These are phyloP conservation scores for Mola mola DNA, from an alignment of 2,113 vertebrate genomes.

Conservation along the genomic window DNA sequence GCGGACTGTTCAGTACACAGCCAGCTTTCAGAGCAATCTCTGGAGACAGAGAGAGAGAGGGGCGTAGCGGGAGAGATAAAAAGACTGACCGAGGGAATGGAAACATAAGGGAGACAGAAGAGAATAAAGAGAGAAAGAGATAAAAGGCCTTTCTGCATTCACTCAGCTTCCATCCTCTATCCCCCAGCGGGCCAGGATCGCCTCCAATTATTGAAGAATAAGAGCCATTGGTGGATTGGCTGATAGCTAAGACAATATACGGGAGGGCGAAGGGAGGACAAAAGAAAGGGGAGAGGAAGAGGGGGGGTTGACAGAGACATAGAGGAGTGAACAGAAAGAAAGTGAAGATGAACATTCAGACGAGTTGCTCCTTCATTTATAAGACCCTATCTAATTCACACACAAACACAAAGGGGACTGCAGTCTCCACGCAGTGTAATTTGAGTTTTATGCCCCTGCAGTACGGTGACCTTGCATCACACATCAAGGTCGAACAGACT, in stretches of 20 bases:
- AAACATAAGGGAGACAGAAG: background rate
- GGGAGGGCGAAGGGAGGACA: conserved; percentile 44
- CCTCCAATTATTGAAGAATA: conserved; percentile 67
- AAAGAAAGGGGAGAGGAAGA: conserved; percentile 19
- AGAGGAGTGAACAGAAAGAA: conserved; percentile 18
- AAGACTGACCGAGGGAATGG: background rate
- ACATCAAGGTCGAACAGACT: conserved; percentile 56
- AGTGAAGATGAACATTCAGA: conserved; percentile 21
- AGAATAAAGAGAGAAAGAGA: no score
- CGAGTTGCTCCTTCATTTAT: conserved; percentile 22
- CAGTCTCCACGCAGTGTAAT: conserved; percentile 14
- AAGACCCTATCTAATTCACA: conserved; percentile 27
- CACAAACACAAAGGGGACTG: conserved; percentile 28
- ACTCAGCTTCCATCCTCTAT: conserved; percentile 45
- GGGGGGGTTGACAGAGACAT: conserved; percentile 11
- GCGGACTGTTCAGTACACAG: background rate
- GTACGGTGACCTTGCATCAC: conserved; percentile 41
- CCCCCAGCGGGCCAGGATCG: conserved; percentile 48
- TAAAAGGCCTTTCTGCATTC: conserved; percentile 69
- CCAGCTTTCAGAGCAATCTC: background rate
- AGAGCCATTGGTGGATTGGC: conserved; percentile 54
- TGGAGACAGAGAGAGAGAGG: background rate
- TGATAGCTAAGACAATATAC: conserved; percentile 66
- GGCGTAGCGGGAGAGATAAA: conserved; percentile 26
- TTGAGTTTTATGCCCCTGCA: conserved; percentile 42